phyloP scores from a whole-genome alignment of 2,113 vertebrate species.

The Dipodomys merriami region DNA sequence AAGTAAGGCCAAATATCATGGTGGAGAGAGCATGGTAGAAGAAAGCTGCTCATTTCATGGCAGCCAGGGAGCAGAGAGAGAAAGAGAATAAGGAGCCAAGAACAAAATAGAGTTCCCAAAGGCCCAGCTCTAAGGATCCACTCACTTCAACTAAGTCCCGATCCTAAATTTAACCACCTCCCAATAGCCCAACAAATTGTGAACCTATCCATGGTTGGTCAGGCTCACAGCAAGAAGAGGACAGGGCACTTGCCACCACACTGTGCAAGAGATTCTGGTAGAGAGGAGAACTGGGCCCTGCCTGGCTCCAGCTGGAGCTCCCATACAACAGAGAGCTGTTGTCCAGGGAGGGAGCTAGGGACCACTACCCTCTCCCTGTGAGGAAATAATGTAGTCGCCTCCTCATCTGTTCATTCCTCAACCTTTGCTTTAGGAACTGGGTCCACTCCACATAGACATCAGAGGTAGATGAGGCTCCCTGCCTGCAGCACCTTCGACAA shows the following conservation, averaged over 20 bases:
- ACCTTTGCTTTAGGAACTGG: too few species aligned
- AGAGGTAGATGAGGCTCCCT: neutral
- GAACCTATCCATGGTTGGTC: neutral
- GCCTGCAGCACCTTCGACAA: neutral
- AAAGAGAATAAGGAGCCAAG: neutral
- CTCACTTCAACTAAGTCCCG: neutral
- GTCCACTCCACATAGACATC: neutral
- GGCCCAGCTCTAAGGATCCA: neutral
- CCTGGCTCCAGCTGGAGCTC: neutral
- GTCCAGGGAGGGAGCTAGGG: neutral
- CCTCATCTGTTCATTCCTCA: fast-evolving
- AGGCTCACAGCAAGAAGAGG: too few species aligned
- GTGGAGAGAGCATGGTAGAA: neutral
- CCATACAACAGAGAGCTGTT: neutral
- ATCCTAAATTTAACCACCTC: neutral
- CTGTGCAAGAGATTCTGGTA: neutral
- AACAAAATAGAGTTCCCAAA: neutral
- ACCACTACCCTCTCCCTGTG: neutral
- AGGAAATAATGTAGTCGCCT: neutral
- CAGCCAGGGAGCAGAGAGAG: neutral
- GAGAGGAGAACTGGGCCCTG: neutral
- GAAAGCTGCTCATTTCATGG: neutral
- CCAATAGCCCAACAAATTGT: neutral
- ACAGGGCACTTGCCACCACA: neutral
- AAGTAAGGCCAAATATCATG: neutral